phyloP scores from a whole-genome alignment of 1,140 invertebrate genomes.

The Dendroctonus valens region DNA sequence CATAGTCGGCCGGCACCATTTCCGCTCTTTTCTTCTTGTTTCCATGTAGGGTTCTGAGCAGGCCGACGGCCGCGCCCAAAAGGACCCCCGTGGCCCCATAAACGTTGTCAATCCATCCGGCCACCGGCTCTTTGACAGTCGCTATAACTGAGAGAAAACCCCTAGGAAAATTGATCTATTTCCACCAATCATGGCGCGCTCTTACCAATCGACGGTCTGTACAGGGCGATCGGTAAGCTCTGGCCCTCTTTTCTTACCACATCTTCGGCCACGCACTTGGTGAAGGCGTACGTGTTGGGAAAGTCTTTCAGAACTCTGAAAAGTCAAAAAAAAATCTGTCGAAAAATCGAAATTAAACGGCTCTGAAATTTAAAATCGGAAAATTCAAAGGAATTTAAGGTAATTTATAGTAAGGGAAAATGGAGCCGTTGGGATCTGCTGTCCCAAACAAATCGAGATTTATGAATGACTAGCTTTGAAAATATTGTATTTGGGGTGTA shows the following conservation, averaged over 20 bases:
- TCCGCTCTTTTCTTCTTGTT: conserved; percentile 59
- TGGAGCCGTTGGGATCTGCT: too few relatives aligned
- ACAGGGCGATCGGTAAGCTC: conserved; percentile 59
- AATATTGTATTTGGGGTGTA: too few relatives aligned
- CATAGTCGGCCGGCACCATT: conserved; percentile 72
- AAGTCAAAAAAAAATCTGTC: neutral
- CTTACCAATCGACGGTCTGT: conserved; percentile 63
- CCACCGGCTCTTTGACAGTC: conserved; percentile 56
- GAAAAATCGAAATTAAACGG: too few relatives aligned
- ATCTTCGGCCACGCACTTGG: conserved; percentile 63
- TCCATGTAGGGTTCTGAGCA: conserved; percentile 61
- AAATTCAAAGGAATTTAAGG: too few relatives aligned
- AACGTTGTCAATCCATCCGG: conserved; percentile 77
- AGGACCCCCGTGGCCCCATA: conserved; percentile 69
- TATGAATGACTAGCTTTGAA: too few relatives aligned
- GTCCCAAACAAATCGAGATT: too few relatives aligned
- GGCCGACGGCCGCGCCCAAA: conserved; percentile 60
- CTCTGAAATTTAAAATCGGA: too few relatives aligned
- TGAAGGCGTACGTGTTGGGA: conserved; percentile 65
- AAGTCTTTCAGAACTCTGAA: conserved; percentile 55
- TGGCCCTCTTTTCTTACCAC: conserved; percentile 56
- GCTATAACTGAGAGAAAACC: conserved; percentile 53
- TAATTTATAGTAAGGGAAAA: too few relatives aligned
- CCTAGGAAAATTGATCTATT: too few relatives aligned
- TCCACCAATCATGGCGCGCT: neutral